Evolutionary conservation across 2,797 vertebrate genomes (phyloP).

Genomic region (Meda fulgida): DNA sequence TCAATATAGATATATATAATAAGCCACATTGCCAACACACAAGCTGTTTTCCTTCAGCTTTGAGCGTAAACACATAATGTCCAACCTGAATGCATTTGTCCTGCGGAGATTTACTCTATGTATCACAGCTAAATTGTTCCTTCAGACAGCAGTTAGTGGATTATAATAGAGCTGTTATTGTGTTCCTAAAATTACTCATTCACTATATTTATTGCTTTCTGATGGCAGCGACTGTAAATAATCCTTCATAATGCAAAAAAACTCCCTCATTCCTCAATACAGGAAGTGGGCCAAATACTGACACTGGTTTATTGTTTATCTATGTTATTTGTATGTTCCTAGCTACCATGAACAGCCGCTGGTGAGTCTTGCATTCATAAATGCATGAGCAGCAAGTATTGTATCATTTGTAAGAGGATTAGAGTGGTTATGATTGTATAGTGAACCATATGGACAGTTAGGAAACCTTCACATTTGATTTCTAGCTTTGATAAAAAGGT

Average conservation of each 20-base stretch:
- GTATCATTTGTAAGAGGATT: constrained; percentile 36
- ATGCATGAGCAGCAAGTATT: constrained; percentile 11
- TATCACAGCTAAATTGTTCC: constrained; percentile 61
- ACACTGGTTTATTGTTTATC: constrained; percentile 21
- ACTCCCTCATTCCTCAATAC: not conserved
- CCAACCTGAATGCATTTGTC: constrained; percentile 57
- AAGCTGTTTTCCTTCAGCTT: not conserved
- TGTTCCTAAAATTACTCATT: constrained; percentile 69
- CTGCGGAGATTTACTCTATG: constrained; percentile 59
- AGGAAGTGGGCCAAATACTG: constrained; percentile 15
- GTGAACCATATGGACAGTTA: not conserved
- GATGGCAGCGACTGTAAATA: constrained; percentile 56
- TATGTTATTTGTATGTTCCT: constrained; percentile 5
- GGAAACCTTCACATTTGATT: constrained; percentile 26
- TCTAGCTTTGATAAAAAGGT: not conserved
- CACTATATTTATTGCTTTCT: constrained; percentile 71
- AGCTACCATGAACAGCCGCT: not conserved
- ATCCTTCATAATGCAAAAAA: constrained; percentile 59
- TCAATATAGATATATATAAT: constrained; percentile 58
- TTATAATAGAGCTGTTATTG: constrained; percentile 66
- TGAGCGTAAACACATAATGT: constrained; percentile 26
- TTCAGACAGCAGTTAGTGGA: constrained; percentile 62
- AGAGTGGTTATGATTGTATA: not conserved
- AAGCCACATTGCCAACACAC: constrained; percentile 19
- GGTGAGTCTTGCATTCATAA: constrained; percentile 21